Conservation (phyloP, 2,888 invertebrate genomes). For the Rhingia campestris region DNA sequence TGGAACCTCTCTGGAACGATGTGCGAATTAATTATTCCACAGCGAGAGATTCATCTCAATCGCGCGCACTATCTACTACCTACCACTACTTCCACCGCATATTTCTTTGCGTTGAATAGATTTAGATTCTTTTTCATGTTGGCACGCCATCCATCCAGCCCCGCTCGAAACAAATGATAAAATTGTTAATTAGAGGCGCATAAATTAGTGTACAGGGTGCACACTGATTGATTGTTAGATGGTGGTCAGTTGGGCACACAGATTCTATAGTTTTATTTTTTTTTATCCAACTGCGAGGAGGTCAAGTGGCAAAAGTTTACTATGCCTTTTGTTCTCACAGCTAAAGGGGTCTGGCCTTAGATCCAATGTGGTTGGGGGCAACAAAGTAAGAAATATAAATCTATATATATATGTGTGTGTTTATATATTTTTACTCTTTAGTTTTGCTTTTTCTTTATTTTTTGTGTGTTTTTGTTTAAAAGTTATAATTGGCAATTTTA, state of each 20-base stretch:
- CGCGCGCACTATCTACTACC: constrained; percentile 23
- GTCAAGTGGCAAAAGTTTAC: constrained; percentile 63
- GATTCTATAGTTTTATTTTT: constrained; percentile 28
- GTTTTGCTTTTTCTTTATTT: constrained; percentile 11
- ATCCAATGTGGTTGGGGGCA: constrained; percentile 50
- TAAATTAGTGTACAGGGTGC: constrained; percentile 69
- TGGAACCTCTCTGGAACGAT: constrained; percentile 19
- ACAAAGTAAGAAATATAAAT: constrained; percentile 57
- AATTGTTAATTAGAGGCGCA: constrained; percentile 71
- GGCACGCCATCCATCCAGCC: constrained; percentile 13
- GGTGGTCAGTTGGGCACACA: constrained; percentile 66
- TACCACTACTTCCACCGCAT: constrained; percentile 26
- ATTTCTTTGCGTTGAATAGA: constrained; percentile 49
- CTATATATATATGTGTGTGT: constrained; percentile 19
- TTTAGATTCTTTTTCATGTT: constrained; percentile 33
- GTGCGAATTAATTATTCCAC: constrained; percentile 70
- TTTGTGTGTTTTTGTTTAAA: constrained; percentile 52
- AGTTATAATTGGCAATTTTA: constrained; percentile 72
- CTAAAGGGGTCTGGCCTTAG: constrained; percentile 9
- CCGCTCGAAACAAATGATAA: constrained; percentile 58
- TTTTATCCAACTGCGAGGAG: constrained; percentile 54
- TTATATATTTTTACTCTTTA: background rate
- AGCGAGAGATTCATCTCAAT: constrained; percentile 58
- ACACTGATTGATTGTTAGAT: constrained; percentile 70
- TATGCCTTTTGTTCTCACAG: constrained; percentile 39